phyloP scores from a whole-genome alignment of 2,113 vertebrate genomes.

The Oxygymnocypris stewartii region DNA sequence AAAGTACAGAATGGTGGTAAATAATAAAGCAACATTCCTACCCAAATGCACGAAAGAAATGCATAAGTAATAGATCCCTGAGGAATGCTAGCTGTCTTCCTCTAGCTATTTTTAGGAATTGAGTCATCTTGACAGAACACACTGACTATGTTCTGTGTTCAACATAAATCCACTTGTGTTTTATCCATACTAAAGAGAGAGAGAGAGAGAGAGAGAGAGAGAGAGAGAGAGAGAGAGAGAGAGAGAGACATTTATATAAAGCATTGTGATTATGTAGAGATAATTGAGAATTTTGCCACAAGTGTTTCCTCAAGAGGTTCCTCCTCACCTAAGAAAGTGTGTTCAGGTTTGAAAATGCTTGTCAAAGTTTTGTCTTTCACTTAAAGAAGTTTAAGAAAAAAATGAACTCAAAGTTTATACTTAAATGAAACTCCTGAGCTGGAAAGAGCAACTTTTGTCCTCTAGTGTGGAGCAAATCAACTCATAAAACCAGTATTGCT shows the following conservation, averaged over 20 bases:
- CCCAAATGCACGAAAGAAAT: background rate
- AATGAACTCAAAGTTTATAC: background rate
- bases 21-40: background rate
- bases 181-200: background rate
- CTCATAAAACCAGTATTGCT: background rate
- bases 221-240: background rate
- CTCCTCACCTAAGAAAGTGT: background rate
- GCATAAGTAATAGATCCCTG: background rate
- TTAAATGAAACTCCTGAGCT: background rate
- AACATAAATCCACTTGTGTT: background rate
- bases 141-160: background rate
- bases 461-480: background rate
- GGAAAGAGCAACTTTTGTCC: background rate
- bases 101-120: background rate
- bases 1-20: background rate
- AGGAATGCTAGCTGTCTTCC: background rate
- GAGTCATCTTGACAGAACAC: background rate
- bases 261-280: background rate
- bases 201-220: background rate
- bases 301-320: background rate
- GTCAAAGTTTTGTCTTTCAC: background rate
- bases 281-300: background rate
- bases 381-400: background rate
- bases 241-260: background rate
- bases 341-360: background rate